Evolutionary conservation across 2,113 vertebrate genomes (phyloP), one percentile per base, ranked within the genome.

Genomic region (Rattus norvegicus): DNA sequence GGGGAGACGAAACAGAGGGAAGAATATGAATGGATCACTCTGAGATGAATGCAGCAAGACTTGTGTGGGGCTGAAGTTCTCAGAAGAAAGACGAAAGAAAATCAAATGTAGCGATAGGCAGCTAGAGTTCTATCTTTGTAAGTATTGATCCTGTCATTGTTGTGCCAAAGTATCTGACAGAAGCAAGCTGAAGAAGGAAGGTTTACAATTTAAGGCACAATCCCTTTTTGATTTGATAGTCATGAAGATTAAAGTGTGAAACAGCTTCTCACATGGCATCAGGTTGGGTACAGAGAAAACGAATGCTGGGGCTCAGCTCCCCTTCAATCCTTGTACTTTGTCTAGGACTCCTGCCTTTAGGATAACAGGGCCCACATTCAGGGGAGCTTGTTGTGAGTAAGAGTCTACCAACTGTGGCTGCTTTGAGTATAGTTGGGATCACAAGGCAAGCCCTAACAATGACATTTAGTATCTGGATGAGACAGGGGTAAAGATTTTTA

Each of bases 341-440:
- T 5, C 13, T 39, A 47, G n/a, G 81, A 30, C 16, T 9, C 39
- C 39, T 30, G 26, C n/a, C 2, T 8, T 30, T 6, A 4, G 59
- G 8, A 47, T 43, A 39, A 4, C 17, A 22, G 47, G 1, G 75
- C 43, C 43, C 12, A 49, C 39, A 77, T 49, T 6, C 75, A 77
- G 39, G 12, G 43, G 30, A 67, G 33, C 17, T 0, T 1, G 12
- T 0, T 39, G 3, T 6, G 43, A 67, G 24, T 30, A 17, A 9
- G 67, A 69, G 17, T 69, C 3, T 7, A 28, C 28, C 8, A 10
- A 33, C 8, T 9, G 1, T 49, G 43, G 14, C 39, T 94, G 4
- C 22, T 90, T 80, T 92, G 19, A 85, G 33, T 72, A 14, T 83
- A 70, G 17, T 61, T 76, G 20, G 1, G 49, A 26, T 43, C 80